Base-by-base conservation (phyloP, 2,113 vertebrate genomes). In the Pluvialis apricaria region DNA sequence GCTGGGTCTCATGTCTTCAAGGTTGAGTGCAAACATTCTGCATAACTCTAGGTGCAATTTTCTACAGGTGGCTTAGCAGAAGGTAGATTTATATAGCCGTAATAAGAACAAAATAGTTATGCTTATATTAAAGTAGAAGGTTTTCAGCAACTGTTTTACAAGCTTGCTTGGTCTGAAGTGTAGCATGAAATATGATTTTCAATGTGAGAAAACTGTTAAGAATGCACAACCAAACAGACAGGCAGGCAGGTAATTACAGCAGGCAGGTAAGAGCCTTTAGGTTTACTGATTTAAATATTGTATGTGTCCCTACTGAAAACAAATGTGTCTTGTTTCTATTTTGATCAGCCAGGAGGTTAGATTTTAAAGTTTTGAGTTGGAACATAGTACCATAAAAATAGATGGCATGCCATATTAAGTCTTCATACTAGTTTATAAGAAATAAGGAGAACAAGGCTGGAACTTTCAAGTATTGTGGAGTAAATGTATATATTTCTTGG, bases 61-160 rank as follows among this genome's bases (percentile, higher is more conserved):
- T 85, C 49, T 82, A 90, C 79, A 92, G 62, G 79, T 90, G 57
- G 82, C 31, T 88, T 77, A 93, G 62, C 79, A 94, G 85, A 95
- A 95, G 28, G 79, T 82, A 82, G 54, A 76, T 82, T 92, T 92
- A 61, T 90, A 52, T 76, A 93, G 26, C 75, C 72, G 29, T 42
- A 91, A 64, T 64, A 88, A 80, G 78, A 96, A 93, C 14, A 93
- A 92, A 93, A 72, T 75, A 31, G 14, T 88, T 80, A 79, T 28
- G 51, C 22, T 81, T 91, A 55, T 55, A 88, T 69, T 85, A 78
- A 92, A 93, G 47, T 4, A 75, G 34, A 69, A 84, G 6, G 11
- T 31, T 71, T 92, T 88, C 49, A 51, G 66, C 34, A 85, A 68
- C 34, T 79, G 47, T 92, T 85, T 21, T 92, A 72, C 20, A 72